Base-by-base conservation (phyloP, 2,888 invertebrate species). In the Epinotia bilunana region DNA sequence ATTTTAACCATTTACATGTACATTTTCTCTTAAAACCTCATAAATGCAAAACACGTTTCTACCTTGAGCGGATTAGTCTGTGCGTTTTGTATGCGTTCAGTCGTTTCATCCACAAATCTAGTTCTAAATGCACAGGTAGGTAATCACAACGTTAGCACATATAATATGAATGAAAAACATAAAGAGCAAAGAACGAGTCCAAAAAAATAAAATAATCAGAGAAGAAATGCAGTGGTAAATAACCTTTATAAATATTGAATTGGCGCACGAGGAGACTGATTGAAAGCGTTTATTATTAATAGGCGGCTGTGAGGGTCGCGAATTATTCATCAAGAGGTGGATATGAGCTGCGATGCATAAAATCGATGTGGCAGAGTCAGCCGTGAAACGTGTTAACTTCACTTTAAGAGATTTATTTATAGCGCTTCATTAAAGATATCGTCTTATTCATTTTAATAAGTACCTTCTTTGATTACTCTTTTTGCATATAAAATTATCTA, bases 211-310 rank as follows among this genome's bases (percentile, higher is more conserved):
- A 49, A 65, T 39, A 49, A 33, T 43, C 33, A 57, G 28, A 74
- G 69, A 64, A 71, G 67, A 75, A 72, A 75, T 75, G 75, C 61
- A 46, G 43, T 72, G 71, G 72, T 49, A 67, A 75, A 75, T 71
- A 75, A 81, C 80, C 79, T 82, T 84, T 83, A 84, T 87, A 86
- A 86, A 88, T 87, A 87, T 86, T 87, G 87, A 89, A 90, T 90
- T 89, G 87, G 87, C 87, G 84, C 86, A 87, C 83, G 86, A 89
- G 84, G 86, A 87, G 84, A 78, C 81, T 86, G 87, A 90, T 89
- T 88, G 87, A 87, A 86, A 84, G 86, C 86, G 82, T 88, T 88
- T 90, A 90, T 87, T 88, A 88, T 88, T 88, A 89, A 88, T 86
- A 89, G 86, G 84, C 86, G 84, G 84, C 87, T 87, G 87, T 87